These are phyloP conservation scores for Mylabris phalerata DNA, from an alignment of 1,140 invertebrate species.

Conservation along the genomic window DNA sequence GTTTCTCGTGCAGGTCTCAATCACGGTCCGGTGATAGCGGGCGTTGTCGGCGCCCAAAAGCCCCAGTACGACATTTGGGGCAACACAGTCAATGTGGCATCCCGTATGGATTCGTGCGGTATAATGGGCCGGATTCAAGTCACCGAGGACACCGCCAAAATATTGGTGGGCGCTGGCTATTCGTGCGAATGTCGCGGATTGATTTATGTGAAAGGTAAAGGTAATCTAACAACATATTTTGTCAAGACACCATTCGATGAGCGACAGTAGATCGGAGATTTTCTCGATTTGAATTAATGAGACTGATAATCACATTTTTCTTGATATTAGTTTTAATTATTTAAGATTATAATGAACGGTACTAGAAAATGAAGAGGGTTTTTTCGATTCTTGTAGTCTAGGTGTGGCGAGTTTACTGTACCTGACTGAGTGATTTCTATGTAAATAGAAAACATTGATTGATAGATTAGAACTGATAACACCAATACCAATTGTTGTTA, in stretches of 20 bases:
- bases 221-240: constrained; percentile 86
- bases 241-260: constrained; percentile 59
- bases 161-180: constrained; percentile 76
- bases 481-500: too few species aligned
- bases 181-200: constrained; percentile 79
- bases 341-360: not conserved
- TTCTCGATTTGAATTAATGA: too few species aligned
- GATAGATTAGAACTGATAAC: too few species aligned
- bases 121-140: constrained; percentile 77
- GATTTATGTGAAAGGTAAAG: constrained; percentile 91
- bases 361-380: not conserved
- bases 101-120: constrained; percentile 93
- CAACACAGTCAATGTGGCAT: constrained; percentile 94
- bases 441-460: too few species aligned
- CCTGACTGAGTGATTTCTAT: constrained; percentile 11
- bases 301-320: too few species aligned
- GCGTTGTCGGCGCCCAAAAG: constrained; percentile 91
- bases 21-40: constrained; percentile 90
- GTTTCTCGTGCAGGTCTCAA: constrained; percentile 64
- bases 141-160: constrained; percentile 84
- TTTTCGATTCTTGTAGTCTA: not conserved
- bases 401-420: constrained; percentile 4
- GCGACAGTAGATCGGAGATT: too few species aligned
- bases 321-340: too few species aligned
- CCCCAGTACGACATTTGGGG: constrained; percentile 98